These are phyloP conservation scores for Tenodera sinensis DNA, from an alignment of 2,888 invertebrate genomes.

Conservation along the genomic window DNA sequence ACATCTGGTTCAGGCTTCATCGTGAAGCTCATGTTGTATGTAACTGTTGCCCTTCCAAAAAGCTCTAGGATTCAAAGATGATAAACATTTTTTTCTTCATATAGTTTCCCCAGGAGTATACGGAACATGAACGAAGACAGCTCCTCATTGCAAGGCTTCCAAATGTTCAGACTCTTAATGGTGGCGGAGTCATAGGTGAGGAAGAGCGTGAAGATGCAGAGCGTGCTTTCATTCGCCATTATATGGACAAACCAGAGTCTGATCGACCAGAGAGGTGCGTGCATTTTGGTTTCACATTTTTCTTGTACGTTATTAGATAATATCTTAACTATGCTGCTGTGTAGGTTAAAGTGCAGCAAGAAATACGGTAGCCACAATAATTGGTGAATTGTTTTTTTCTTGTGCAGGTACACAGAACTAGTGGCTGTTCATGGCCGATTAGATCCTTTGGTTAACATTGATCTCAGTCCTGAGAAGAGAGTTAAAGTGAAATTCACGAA, in stretches of 20 bases:
- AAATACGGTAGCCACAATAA: too few relatives aligned
- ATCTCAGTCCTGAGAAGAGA: conserved; percentile 79
- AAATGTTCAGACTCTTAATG: conserved; percentile 80
- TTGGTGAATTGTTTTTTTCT: not conserved
- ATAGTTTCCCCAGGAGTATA: conserved; percentile 60
- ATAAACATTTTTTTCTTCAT: not conserved
- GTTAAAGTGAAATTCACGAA: conserved; percentile 75
- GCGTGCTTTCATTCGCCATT: conserved; percentile 87
- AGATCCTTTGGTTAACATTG: conserved; percentile 84
- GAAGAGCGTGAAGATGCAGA: conserved; percentile 91
- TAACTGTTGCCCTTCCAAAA: too few relatives aligned
- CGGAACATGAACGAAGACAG: conserved; percentile 84
- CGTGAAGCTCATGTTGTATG: too few relatives aligned
- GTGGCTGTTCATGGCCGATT: conserved; percentile 82
- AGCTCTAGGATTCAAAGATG: too few relatives aligned
- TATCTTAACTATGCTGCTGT: too few relatives aligned
- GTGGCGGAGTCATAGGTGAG: conserved; percentile 76
- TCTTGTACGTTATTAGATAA: too few relatives aligned
- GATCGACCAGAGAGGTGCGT: conserved; percentile 73
- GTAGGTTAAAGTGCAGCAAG: too few relatives aligned
- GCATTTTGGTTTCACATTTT: not conserved
- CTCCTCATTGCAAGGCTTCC: conserved; percentile 84
- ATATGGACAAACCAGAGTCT: conserved; percentile 82
- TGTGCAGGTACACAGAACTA: conserved; percentile 73
- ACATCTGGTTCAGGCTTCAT: too few relatives aligned